Evolutionary conservation across 2,888 invertebrate genomes (phyloP).

Genomic region (Lasioglossum lativentre): DNA sequence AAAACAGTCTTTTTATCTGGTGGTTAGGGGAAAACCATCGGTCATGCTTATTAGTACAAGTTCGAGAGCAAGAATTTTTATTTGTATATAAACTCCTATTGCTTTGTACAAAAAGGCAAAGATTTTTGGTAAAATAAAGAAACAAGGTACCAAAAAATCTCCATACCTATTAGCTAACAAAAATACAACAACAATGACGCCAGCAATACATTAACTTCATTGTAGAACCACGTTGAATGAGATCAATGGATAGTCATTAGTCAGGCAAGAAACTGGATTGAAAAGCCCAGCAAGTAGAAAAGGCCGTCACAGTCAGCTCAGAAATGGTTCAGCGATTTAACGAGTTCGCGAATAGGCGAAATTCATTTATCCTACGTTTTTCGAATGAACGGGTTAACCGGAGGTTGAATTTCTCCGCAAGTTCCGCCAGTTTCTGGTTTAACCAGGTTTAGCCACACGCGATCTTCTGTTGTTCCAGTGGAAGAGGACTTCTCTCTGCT

Average conservation of each 20-base stretch:
- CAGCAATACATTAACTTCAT: neutral
- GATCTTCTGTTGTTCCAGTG: conserved; percentile 8
- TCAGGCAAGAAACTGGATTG: neutral
- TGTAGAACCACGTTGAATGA: neutral
- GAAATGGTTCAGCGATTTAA: neutral
- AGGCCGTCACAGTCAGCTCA: neutral
- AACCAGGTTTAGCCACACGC: conserved; percentile 9
- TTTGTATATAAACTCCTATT: no score
- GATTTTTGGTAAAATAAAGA: neutral
- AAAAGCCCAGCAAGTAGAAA: neutral
- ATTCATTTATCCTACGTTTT: neutral
- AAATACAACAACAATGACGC: no score
- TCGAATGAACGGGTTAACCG: neutral
- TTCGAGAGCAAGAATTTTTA: neutral
- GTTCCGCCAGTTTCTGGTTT: neutral
- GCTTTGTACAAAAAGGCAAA: neutral
- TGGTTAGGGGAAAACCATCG: no score
- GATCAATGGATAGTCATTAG: neutral
- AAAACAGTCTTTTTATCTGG: neutral
- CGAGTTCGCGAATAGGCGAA: neutral
- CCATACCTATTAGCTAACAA: no score
- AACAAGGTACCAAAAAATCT: neutral
- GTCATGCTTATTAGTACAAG: neutral
- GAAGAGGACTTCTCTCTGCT: neutral
- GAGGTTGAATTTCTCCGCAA: neutral